Evolutionary conservation across 2,113 vertebrate species (phyloP).

Genomic region (Neofelis nebulosa): DNA sequence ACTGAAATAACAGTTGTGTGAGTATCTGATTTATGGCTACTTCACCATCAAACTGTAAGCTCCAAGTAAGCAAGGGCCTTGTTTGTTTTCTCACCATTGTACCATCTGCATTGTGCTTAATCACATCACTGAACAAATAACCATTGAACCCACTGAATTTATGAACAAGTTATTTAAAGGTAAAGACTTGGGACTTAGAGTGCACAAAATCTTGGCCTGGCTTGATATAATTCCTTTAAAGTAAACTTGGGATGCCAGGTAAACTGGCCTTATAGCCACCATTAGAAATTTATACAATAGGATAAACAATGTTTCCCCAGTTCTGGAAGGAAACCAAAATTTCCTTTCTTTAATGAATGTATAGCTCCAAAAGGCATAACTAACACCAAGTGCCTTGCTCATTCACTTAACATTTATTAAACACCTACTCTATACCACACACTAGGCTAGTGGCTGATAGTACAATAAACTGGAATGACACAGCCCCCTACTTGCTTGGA

Average conservation of each 20-base stretch:
- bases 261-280: not conserved
- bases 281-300: conserved; percentile 23
- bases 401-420: conserved; percentile 29
- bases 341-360: not conserved
- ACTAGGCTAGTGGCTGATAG: not conserved
- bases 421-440: not conserved
- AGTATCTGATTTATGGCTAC: not conserved
- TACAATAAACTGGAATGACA: not conserved
- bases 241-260: not conserved
- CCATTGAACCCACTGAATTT: not conserved
- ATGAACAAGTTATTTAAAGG: not conserved
- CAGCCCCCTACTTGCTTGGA: not conserved
- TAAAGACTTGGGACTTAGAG: not conserved
- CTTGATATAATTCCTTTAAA: conserved; percentile 38
- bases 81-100: not conserved
- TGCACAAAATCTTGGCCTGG: not conserved
- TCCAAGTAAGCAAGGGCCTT: not conserved
- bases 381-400: not conserved
- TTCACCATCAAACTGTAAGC: not conserved
- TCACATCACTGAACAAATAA: not conserved
- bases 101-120: not conserved
- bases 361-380: not conserved
- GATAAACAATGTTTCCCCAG: not conserved
- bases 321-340: not conserved
- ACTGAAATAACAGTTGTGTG: conserved; percentile 1